Evolutionary conservation across 2,888 invertebrate species (phyloP), one percentile per base, ranked within the genome.

Genomic region (Chorisops tibialis): DNA sequence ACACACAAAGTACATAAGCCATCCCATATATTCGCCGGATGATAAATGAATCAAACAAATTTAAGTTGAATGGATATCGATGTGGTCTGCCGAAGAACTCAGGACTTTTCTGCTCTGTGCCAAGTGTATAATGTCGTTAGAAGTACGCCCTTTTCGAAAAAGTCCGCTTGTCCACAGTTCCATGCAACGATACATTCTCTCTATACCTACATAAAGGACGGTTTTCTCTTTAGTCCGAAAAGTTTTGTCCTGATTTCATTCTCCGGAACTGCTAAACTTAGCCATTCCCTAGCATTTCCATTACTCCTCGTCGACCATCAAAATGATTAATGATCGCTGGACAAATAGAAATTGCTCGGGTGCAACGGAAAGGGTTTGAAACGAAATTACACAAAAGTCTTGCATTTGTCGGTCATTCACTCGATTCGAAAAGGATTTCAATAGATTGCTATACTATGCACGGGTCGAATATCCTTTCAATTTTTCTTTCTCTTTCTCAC

Each of bases 271-370:
- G 2, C 37, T 21, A 41, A 21, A 39, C 22, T 19, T 21, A 24
- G 35, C n/a, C n/a, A n/a, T n/a, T n/a, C n/a, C n/a, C 54, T 39
- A 37, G 61, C 56, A 24, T 24, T 16, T 54, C 54, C 56, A 43
- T 56, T 56, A 56, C 45, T 45, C 39, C 35, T 9, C 30, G 30
- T 7, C 30, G 30, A 30, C 30, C 30, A 30, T 7, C 70, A 68
- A 70, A 75, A 75, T 75, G 75, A 75, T 75, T 75, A 75, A 75
- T 75, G 75, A 70, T 69, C 71, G 68, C 71, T 70, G 75, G 75
- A 75, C 75, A 75, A 75, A 75, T 75, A 73, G 74, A 75, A 75
- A 75, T 75, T 73, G 73, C 73, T 73, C 72, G 73, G 45, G 56
- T 56, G 56, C 56, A 56, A 56, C 56, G 56, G 21, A 56, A 56